These are phyloP conservation scores for Numenius arquata DNA, from an alignment of 2,113 vertebrate species.

Conservation along the genomic window DNA sequence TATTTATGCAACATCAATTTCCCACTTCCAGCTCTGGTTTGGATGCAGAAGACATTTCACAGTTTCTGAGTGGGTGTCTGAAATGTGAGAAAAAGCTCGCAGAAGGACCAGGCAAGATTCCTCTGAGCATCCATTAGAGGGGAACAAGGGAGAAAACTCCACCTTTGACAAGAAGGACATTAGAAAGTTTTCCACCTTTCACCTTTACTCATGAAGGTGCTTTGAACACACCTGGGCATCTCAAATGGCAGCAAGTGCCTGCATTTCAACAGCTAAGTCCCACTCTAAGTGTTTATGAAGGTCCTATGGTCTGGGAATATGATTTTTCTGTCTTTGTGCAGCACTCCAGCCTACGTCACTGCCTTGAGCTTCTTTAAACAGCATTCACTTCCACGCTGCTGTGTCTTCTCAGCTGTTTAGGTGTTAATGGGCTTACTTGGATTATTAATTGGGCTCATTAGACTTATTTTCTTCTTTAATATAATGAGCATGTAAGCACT, in stretches of 20 bases:
- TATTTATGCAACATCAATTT: background rate
- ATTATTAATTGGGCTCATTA: slow-evolving; percentile 53
- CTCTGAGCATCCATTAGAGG: background rate
- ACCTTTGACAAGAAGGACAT: background rate
- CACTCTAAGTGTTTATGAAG: background rate
- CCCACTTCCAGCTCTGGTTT: background rate
- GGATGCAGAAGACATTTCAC: rapidly evolving
- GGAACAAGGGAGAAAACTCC: background rate
- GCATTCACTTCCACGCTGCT: background rate
- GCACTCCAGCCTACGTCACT: background rate
- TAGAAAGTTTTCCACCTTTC: background rate
- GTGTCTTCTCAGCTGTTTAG: background rate
- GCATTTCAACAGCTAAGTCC: background rate
- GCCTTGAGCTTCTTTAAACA: background rate
- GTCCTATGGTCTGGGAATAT: background rate
- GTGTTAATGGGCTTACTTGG: slow-evolving; percentile 9
- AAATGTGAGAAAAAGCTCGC: background rate
- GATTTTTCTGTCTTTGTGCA: background rate
- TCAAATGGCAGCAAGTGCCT: background rate
- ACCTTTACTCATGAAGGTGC: background rate
- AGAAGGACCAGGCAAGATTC: background rate
- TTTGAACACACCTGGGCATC: rapidly evolving
- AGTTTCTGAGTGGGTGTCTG: background rate
- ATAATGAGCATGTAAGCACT: slow-evolving; percentile 26
- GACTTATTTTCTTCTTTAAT: slow-evolving; percentile 38